These are phyloP conservation scores for Gorsachius magnificus DNA, from an alignment of 2,797 vertebrate genomes.

Conservation along the genomic window DNA sequence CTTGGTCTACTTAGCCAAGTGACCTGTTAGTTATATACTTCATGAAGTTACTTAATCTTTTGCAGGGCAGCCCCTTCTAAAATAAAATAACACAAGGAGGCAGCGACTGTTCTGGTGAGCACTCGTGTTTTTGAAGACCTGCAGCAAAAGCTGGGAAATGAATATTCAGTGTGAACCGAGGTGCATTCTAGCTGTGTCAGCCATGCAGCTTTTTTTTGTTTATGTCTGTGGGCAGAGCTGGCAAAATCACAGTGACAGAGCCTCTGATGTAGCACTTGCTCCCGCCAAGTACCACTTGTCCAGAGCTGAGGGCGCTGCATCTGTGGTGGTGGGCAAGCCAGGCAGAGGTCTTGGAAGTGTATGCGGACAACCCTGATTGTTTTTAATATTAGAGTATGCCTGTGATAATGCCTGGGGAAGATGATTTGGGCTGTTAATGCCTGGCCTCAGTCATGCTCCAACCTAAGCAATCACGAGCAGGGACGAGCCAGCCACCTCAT, in stretches of 20 bases:
- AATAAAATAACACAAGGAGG: background rate
- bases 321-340: background rate
- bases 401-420: background rate
- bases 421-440: background rate
- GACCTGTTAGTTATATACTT: slow-evolving; percentile 16
- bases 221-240: background rate
- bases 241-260: background rate
- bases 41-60: slow-evolving; percentile 15
- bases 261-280: background rate
- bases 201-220: background rate
- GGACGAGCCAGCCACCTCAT: background rate
- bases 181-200: background rate
- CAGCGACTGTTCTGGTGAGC: background rate
- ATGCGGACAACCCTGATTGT: background rate
- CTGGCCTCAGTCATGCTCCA: background rate
- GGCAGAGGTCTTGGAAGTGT: background rate
- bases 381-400: background rate
- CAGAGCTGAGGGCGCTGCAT: background rate
- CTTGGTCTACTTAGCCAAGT: slow-evolving; percentile 28
- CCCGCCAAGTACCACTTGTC: background rate
- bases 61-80: background rate
- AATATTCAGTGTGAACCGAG: slow-evolving; percentile 23
- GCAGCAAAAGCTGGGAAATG: background rate
- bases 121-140: background rate
- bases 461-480: background rate